Conservation (phyloP, 1,140 invertebrate genomes). For the Macrosteles quadrilineatus region DNA sequence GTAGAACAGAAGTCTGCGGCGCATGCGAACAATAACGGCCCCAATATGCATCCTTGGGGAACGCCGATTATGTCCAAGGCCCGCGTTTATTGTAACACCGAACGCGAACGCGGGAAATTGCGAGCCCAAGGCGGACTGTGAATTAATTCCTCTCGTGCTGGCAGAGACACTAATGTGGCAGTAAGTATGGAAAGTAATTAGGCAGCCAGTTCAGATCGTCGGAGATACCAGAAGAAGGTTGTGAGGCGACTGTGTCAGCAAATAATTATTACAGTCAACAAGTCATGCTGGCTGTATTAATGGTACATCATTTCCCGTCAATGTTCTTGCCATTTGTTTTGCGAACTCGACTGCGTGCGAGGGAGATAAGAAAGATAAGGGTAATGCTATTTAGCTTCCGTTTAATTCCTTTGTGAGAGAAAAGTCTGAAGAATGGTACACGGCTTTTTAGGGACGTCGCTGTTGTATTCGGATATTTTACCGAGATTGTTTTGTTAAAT, state of each 20-base stretch:
- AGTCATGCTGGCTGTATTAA: not conserved
- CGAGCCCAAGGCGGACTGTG: not conserved
- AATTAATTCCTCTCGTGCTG: constrained; percentile 22
- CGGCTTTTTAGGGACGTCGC: too few species aligned
- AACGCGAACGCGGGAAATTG: not conserved
- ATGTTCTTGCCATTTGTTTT: too few species aligned
- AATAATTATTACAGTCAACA: constrained; percentile 15
- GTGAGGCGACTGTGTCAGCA: not conserved
- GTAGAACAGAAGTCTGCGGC: not conserved
- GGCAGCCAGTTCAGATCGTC: not conserved
- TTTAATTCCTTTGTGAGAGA: too few species aligned
- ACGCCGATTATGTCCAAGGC: constrained; percentile 9
- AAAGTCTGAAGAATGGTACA: too few species aligned
- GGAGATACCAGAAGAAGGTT: too few species aligned
- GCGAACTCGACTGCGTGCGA: too few species aligned
- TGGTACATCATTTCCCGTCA: too few species aligned
- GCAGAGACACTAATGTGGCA: constrained; percentile 18
- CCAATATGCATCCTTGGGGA: constrained; percentile 5
- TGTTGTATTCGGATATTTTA: too few species aligned
- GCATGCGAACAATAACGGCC: constrained; percentile 6
- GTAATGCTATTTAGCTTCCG: too few species aligned
- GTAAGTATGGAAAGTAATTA: constrained; percentile 23
- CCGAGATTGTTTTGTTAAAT: too few species aligned
- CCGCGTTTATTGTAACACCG: not conserved
- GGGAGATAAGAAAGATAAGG: too few species aligned